Evolutionary conservation across 1,140 invertebrate species (phyloP).

Genomic region (Ladona fulva): DNA sequence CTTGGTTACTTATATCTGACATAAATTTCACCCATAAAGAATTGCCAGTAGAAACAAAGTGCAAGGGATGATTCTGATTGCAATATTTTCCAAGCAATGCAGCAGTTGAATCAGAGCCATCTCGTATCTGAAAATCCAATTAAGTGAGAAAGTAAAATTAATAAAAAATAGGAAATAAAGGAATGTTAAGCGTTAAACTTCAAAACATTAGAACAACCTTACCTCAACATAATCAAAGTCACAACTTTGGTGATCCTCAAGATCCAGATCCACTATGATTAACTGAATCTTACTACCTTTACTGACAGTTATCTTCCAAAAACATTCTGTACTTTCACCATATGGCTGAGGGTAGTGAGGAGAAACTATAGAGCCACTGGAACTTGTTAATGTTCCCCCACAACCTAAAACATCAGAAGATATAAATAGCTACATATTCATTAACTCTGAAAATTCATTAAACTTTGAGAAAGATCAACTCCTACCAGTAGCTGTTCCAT

Average conservation of each 20-base stretch:
- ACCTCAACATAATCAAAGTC: conserved; percentile 62
- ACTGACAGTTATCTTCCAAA: conserved; percentile 67
- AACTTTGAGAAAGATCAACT: not conserved
- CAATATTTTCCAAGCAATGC: conserved; percentile 48
- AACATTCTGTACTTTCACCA: conserved; percentile 54
- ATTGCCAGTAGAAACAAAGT: conserved; percentile 48
- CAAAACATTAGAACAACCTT: too few relatives aligned
- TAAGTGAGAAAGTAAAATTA: not conserved
- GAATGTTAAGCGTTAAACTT: not conserved
- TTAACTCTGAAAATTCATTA: too few relatives aligned
- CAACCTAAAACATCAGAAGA: conserved; percentile 46
- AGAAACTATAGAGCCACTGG: conserved; percentile 62
- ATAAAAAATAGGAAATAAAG: not conserved
- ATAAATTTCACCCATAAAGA: conserved; percentile 53
- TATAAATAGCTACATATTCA: not conserved
- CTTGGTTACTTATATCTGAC: conserved; percentile 47
- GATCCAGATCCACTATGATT: conserved; percentile 59
- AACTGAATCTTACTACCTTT: conserved; percentile 58
- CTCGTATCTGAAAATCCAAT: conserved; percentile 44
- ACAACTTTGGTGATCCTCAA: conserved; percentile 49
- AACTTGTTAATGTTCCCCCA: conserved; percentile 58
- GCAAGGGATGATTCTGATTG: conserved; percentile 27
- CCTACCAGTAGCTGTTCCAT: conserved; percentile 50
- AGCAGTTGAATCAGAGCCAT: conserved; percentile 40
- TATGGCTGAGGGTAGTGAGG: conserved; percentile 75